Conservation (phyloP, 2,113 vertebrate genomes). For the Podilymbus podiceps region DNA sequence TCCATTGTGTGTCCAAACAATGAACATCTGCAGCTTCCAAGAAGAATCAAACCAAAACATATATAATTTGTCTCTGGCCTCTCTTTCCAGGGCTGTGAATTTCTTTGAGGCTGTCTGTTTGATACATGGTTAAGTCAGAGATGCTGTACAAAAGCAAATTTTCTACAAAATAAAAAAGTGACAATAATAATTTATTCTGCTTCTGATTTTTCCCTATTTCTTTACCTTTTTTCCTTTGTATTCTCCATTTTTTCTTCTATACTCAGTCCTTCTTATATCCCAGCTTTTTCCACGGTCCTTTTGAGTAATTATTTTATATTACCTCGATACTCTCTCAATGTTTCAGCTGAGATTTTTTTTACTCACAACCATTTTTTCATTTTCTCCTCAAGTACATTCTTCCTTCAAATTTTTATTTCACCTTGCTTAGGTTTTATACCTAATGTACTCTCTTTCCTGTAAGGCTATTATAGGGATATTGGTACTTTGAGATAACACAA, state of each 20-base stretch:
- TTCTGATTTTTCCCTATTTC: not conserved
- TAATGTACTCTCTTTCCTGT: not conserved
- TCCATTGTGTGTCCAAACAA: not conserved
- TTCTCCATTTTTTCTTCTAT: not conserved
- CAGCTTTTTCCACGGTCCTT: not conserved
- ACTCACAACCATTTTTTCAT: not conserved
- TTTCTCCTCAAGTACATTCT: not conserved
- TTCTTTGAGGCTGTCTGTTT: not conserved
- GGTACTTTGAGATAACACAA: not conserved
- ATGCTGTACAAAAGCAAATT: conserved; percentile 36
- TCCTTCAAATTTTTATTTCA: not conserved
- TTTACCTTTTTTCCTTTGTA: not conserved
- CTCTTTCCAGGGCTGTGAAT: not conserved
- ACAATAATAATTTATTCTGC: not conserved
- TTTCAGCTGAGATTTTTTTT: not conserved
- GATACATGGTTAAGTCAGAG: not conserved
- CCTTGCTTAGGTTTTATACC: not conserved
- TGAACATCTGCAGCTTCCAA: not conserved
- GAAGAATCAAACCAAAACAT: not conserved
- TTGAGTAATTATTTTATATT: not conserved
- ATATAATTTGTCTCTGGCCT: not conserved
- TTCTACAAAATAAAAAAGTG: conserved; percentile 43
- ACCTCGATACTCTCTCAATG: not conserved
- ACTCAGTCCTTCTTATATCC: not conserved
- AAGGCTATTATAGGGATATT: not conserved